Base-by-base conservation (phyloP, 2,113 vertebrate genomes). In the Urocynchramus pylzowi region DNA sequence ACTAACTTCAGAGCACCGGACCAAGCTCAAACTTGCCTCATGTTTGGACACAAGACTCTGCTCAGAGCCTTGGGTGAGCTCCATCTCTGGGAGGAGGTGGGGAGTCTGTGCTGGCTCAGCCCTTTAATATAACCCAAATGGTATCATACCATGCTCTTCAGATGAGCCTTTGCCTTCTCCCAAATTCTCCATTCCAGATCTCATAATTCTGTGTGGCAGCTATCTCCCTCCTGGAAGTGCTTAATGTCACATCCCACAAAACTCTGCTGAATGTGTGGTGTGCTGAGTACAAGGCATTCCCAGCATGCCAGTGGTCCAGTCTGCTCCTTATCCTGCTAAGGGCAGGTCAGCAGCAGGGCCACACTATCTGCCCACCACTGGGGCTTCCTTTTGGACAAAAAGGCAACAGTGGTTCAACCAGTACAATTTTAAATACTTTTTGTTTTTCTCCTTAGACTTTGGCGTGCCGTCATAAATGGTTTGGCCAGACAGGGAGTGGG, bases 11-110 rank as follows among this genome's bases (percentile, higher is more conserved):
- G 89, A 95, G 83, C 80, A 44, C 14, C 1, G 0, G 71, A 68
- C 93, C 95, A 96, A 88, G 95, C 95, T 96, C 56, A 28, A 87
- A 95, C 94, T 92, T 96, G 94, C 73, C 94, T 95, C 1, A 0
- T 92, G 83, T 96, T 96, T 96, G 95, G 95, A 91, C 86, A 78
- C 21, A 70, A 92, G 94, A 74, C 54, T 91, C 13, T 70, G 93
- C 91, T 92, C 60, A 92, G 56, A 71, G 89, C 91, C 47, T 90
- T 95, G 93, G 80, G 91, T 75, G 80, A 95, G 68, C 80, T 97
- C 89, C 83, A 95, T 78, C 80, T 63, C 11, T 0, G 92, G 69
- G 30, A 95, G 80, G 77, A 90, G 64, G 47, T 75, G 73, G 31
- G 54, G 76, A 89, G 49, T 2, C 68, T 63, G 54, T 74, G 52